A percentile compares a stretch with the other conserved stretches of the same genome.
Evolutionary conservation across 2,113 vertebrate species (phyloP).

Genomic region (Poeciliopsis turrubarensis): DNA sequence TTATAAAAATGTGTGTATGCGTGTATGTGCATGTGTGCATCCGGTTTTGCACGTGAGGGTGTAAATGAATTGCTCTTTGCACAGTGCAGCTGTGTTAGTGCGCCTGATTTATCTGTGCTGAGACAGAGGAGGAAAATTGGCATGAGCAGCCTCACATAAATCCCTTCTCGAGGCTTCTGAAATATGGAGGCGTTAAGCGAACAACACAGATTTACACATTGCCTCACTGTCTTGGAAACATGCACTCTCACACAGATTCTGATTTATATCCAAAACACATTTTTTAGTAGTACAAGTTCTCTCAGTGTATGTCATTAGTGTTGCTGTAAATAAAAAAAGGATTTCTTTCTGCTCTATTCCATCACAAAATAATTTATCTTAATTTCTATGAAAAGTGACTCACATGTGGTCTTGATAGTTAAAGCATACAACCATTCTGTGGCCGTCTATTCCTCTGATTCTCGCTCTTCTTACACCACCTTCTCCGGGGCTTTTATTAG

Average conservation of each 20-base stretch:
- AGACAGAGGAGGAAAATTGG: constrained; percentile 74
- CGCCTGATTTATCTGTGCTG: constrained; percentile 73
- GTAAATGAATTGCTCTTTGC: constrained; percentile 26
- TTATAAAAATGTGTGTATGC: constrained; percentile 20
- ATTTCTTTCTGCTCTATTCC: constrained; percentile 6
- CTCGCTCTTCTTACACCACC: constrained; percentile 24
- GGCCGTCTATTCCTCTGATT: constrained; percentile 4
- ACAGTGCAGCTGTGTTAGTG: constrained; percentile 70
- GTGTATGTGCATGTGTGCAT: not conserved
- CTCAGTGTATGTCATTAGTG: constrained; percentile 30
- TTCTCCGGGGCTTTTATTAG: constrained; percentile 88
- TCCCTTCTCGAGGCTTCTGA: constrained; percentile 73
- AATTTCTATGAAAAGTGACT: constrained; percentile 25
- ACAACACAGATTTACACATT: constrained; percentile 76
- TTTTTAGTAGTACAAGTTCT: constrained; percentile 44
- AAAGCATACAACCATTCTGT: constrained; percentile 3
- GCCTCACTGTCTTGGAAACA: constrained; percentile 56
- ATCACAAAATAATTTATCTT: constrained; percentile 29
- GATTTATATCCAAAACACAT: constrained; percentile 41
- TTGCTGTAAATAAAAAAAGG: constrained; percentile 16
- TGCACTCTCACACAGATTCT: constrained; percentile 27
- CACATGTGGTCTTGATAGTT: constrained; percentile 22
- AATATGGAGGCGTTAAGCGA: constrained; percentile 77
- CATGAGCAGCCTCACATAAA: constrained; percentile 74
- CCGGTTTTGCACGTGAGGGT: constrained; percentile 11